Conservation (phyloP, 2,888 invertebrate species). For the Cryptus armator region DNA sequence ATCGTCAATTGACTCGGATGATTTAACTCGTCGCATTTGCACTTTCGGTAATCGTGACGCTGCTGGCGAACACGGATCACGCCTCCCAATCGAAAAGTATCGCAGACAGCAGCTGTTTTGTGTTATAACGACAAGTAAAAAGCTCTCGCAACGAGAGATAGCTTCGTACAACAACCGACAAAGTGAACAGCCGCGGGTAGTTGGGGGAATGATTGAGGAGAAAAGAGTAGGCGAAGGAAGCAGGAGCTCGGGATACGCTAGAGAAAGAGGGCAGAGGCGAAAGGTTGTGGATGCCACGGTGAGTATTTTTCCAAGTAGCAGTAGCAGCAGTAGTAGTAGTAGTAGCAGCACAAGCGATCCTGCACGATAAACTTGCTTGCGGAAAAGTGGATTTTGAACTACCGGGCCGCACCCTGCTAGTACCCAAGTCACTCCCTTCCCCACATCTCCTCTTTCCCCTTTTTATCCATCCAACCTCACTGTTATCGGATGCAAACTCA, state of each 20-base stretch:
- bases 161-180: constrained; percentile 26
- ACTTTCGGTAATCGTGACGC: constrained; percentile 18
- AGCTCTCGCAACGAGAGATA: constrained; percentile 16
- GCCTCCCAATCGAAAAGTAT: constrained; percentile 8
- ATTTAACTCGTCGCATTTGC: not conserved
- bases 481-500: constrained; percentile 71
- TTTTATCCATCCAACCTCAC: constrained; percentile 43
- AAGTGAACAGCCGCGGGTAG: constrained; percentile 40
- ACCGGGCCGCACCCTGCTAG: constrained; percentile 34
- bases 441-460: constrained; percentile 9
- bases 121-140: constrained; percentile 7
- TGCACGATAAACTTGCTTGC: constrained; percentile 67
- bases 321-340: constrained; percentile 2
- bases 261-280: constrained; percentile 43
- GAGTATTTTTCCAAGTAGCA: constrained; percentile 52
- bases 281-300: constrained; percentile 51
- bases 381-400: constrained; percentile 71
- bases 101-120: constrained; percentile 23
- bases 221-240: not conserved
- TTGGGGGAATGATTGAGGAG: constrained; percentile 14
- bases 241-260: constrained; percentile 15
- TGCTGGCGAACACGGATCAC: not conserved
- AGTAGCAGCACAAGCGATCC: constrained; percentile 55
- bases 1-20: not conserved
- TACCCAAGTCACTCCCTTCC: not conserved